Conservation (phyloP, 2,888 invertebrate genomes). For the Hanleya hanleyi region DNA sequence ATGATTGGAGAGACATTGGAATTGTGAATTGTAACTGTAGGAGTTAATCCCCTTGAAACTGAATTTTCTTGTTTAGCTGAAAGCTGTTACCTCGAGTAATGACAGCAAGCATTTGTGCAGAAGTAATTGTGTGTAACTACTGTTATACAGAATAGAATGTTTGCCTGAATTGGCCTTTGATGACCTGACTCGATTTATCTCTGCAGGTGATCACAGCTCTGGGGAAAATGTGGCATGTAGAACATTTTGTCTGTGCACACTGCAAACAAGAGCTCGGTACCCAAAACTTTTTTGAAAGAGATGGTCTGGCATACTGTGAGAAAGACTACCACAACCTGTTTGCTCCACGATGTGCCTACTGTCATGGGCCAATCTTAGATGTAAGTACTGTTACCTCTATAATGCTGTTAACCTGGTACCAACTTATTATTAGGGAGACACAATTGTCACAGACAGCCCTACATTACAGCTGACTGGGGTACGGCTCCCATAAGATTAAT, state of each 20-base stretch:
- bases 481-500: too few species aligned
- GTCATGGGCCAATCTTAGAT: slow-evolving; percentile 98
- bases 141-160: not conserved
- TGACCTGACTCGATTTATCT: too few species aligned
- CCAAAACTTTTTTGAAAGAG: slow-evolving; percentile 98
- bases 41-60: too few species aligned
- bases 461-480: too few species aligned
- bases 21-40: too few species aligned
- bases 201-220: slow-evolving; percentile 91
- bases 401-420: too few species aligned
- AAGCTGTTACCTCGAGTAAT: too few species aligned
- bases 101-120: not conserved
- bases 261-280: slow-evolving; percentile 98
- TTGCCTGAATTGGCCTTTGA: not conserved
- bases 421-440: not conserved
- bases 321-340: slow-evolving; percentile 98
- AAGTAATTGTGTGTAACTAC: not conserved
- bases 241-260: slow-evolving; percentile 97
- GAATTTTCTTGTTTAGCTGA: too few species aligned
- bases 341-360: slow-evolving; percentile 98
- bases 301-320: slow-evolving; percentile 98
- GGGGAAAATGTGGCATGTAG: slow-evolving; percentile 99
- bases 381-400: slow-evolving; percentile 78
- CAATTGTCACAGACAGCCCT: too few species aligned
- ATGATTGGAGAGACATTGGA: too few species aligned